These are phyloP conservation scores for Procambarus virginalis DNA, from an alignment of 1,140 invertebrate genomes.

Conservation along the genomic window DNA sequence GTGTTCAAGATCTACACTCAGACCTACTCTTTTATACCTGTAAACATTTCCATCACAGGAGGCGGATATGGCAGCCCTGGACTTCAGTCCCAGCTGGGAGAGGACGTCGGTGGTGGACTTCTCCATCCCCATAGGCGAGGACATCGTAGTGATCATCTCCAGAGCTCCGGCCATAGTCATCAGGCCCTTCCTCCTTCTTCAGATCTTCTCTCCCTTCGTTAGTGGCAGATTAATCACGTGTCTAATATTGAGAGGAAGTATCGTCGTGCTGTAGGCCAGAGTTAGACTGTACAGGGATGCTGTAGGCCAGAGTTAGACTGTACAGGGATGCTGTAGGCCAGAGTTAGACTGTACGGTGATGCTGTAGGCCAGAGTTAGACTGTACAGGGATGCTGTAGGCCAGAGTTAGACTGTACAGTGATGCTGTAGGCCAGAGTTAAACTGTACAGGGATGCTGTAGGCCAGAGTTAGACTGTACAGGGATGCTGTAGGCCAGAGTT, in stretches of 20 bases:
- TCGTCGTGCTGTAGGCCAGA: too few relatives aligned
- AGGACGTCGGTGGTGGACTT: conserved; percentile 27
- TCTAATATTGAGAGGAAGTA: too few relatives aligned
- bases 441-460: background rate
- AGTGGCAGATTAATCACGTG: background rate
- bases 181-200: conserved; percentile 40
- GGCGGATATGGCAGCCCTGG: conserved; percentile 40
- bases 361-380: too few relatives aligned
- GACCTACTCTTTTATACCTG: too few relatives aligned
- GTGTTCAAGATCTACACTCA: too few relatives aligned
- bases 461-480: conserved; percentile 26
- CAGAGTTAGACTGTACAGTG: too few relatives aligned
- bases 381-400: too few relatives aligned
- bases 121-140: conserved; percentile 33
- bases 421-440: too few relatives aligned
- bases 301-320: too few relatives aligned
- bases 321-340: too few relatives aligned
- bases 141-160: conserved; percentile 47
- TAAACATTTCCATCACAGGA: conserved; percentile 1
- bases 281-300: too few relatives aligned
- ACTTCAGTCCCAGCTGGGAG: conserved; percentile 27
- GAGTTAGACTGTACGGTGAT: too few relatives aligned
- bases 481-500: background rate
- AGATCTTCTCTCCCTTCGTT: conserved; percentile 30
- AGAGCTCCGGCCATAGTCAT: conserved; percentile 11